Percentiles rank a stretch among this genome's conserved stretches.
Conservation (phyloP, 2,113 vertebrate species). For the Carassius gibelio region DNA sequence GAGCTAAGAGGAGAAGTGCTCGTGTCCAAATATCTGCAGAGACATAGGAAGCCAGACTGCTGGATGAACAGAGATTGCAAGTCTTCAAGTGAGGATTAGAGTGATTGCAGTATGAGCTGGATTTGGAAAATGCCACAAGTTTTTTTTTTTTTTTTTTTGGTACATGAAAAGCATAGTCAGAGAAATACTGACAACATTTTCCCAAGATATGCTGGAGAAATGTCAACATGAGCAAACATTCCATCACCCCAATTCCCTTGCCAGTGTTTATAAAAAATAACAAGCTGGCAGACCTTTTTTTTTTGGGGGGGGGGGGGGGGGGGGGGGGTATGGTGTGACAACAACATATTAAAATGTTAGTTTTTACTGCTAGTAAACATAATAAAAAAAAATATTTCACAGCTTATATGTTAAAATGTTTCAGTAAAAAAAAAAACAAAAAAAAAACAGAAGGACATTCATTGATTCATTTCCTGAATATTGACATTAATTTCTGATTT, state of each 20-base stretch:
- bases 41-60: slow-evolving; percentile 43
- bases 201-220: slow-evolving; percentile 50
- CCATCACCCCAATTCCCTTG: slow-evolving; percentile 21
- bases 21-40: slow-evolving; percentile 41
- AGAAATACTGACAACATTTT: slow-evolving; percentile 42
- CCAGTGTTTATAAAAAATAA: slow-evolving; percentile 35
- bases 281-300: slow-evolving; percentile 32
- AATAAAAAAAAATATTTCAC: background rate
- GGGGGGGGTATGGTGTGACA: background rate
- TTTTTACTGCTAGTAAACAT: background rate
- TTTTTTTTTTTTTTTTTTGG: slow-evolving; percentile 12
- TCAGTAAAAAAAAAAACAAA: background rate
- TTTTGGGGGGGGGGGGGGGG: too few relatives aligned
- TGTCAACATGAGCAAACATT: slow-evolving; percentile 46
- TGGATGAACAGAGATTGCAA: slow-evolving; percentile 31
- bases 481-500: too few relatives aligned
- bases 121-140: slow-evolving; percentile 41
- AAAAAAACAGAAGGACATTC: too few relatives aligned
- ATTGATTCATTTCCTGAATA: too few relatives aligned
- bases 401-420: background rate
- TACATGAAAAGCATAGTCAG: slow-evolving; percentile 46
- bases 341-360: slow-evolving; percentile 17
- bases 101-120: slow-evolving; percentile 34
- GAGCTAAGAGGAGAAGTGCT: slow-evolving; percentile 72
- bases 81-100: slow-evolving; percentile 45